These are phyloP conservation scores for Lamellibrachia satsuma DNA, from an alignment of 2,888 invertebrate species.

Conservation along the genomic window DNA sequence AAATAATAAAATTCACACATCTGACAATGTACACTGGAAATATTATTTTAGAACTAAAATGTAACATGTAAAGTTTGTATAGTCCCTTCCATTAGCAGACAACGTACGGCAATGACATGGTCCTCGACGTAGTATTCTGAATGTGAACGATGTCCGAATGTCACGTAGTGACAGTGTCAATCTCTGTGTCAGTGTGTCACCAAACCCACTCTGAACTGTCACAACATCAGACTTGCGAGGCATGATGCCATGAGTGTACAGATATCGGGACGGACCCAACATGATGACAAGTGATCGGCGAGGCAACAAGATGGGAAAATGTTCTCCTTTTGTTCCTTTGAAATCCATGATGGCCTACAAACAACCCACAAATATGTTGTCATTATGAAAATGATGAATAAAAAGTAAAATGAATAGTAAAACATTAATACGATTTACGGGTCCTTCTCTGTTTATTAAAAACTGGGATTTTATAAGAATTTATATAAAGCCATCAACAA, in stretches of 20 bases:
- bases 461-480: not conserved
- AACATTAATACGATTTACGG: not conserved
- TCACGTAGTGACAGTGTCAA: constrained; percentile 67
- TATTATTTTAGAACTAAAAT: too few species aligned
- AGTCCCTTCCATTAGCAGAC: not conserved
- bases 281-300: constrained; percentile 81
- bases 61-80: not conserved
- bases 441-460: not conserved
- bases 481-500: not conserved
- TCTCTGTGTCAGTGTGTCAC: not conserved
- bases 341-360: constrained; percentile 82
- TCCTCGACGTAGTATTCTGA: constrained; percentile 71
- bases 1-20: too few species aligned
- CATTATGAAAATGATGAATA: not conserved
- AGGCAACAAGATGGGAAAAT: constrained; percentile 75
- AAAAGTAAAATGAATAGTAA: too few species aligned
- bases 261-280: constrained; percentile 77
- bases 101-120: constrained; percentile 56
- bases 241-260: constrained; percentile 73
- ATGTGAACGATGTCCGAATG: constrained; percentile 84
- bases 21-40: too few species aligned
- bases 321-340: constrained; percentile 72
- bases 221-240: constrained; percentile 83
- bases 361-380: not conserved
- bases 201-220: constrained; percentile 54